Conservation (phyloP, 2,888 invertebrate genomes). For the Apoda limacodes region DNA sequence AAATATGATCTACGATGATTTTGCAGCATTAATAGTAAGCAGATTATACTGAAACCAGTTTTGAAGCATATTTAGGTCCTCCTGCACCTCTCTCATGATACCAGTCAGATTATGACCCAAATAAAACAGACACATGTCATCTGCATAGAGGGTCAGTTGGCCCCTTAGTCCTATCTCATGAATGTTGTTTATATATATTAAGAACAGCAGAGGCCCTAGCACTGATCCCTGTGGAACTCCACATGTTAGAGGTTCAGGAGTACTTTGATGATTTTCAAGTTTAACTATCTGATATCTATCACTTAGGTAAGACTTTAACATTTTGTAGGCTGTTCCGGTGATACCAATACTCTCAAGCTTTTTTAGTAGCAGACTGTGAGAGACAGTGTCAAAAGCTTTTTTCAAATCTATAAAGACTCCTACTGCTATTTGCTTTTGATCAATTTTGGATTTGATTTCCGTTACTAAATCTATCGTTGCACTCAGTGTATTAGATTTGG, state of each 20-base stretch:
- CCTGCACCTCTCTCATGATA: conserved; percentile 6
- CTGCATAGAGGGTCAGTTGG: conserved; percentile 1
- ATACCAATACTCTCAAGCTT: conserved; percentile 3
- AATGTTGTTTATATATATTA: conserved; percentile 2
- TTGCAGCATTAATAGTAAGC: too few relatives aligned
- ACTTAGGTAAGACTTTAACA: conserved; percentile 3
- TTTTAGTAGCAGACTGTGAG: conserved; percentile 1
- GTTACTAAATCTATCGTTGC: conserved; percentile 15
- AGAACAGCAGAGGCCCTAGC: not conserved
- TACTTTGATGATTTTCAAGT: not conserved
- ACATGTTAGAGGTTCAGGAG: not conserved
- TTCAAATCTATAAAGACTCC: conserved; percentile 17
- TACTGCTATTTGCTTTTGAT: conserved; percentile 11
- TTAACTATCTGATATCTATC: conserved; percentile 2
- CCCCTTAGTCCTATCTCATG: not conserved
- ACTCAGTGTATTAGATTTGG: conserved; percentile 12
- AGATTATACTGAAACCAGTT: conserved; percentile 11
- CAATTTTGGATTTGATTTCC: conserved; percentile 14
- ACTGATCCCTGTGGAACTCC: conserved; percentile 3
- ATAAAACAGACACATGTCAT: not conserved
- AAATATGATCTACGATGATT: too few relatives aligned
- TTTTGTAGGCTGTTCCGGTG: not conserved
- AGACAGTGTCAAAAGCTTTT: conserved; percentile 10
- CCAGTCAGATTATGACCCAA: not conserved
- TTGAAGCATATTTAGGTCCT: conserved; percentile 11